Evolutionary conservation across 2,113 vertebrate genomes (phyloP).

Genomic region (Candoia aspera): DNA sequence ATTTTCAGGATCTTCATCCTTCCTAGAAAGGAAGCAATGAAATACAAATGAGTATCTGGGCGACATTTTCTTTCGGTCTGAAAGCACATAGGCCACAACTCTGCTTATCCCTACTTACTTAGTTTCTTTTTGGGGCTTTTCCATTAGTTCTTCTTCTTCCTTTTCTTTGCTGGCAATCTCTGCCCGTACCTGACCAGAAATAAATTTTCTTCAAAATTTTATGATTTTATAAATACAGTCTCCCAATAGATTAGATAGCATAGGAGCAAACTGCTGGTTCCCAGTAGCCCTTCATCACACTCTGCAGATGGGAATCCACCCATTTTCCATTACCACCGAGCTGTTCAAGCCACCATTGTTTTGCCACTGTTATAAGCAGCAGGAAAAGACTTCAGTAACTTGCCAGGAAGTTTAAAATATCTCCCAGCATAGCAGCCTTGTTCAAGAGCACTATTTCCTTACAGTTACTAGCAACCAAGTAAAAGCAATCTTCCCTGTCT

Average conservation of each 20-base stretch:
- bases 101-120: conserved; percentile 78
- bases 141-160: conserved; percentile 96
- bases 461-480: not conserved
- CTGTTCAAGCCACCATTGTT: not conserved
- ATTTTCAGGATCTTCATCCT: conserved; percentile 96
- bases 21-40: conserved; percentile 73
- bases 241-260: not conserved
- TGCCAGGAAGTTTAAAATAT: not conserved
- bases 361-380: not conserved
- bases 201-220: not conserved
- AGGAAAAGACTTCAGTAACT: not conserved
- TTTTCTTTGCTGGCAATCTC: conserved; percentile 98
- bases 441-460: not conserved
- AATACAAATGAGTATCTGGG: not conserved
- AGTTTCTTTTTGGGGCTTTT: conserved; percentile 95
- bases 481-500: not conserved
- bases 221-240: not conserved
- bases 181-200: conserved; percentile 86
- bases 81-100: not conserved
- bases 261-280: not conserved
- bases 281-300: not conserved
- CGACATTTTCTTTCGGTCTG: not conserved
- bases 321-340: not conserved
- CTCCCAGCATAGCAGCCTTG: not conserved
- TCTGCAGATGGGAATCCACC: not conserved